phyloP scores from a whole-genome alignment of 2,113 vertebrate genomes.

The Eudyptes chrysolophus region DNA sequence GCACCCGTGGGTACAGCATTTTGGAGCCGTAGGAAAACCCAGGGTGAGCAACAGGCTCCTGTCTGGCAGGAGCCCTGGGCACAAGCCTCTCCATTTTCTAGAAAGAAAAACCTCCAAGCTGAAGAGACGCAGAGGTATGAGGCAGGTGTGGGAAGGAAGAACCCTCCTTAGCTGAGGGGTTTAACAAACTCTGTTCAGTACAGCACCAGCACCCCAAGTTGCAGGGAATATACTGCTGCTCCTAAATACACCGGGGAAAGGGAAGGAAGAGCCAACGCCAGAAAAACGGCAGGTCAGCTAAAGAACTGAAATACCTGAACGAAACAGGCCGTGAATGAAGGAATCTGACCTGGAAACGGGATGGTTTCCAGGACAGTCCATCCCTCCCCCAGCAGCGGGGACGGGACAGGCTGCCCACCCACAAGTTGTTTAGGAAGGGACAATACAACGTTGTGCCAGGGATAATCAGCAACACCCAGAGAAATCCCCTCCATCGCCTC shows the following conservation, averaged over 20 bases:
- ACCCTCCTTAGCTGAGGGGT: neutral
- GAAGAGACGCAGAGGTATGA: neutral
- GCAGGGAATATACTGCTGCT: neutral
- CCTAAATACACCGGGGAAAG: neutral
- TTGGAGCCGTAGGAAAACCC: neutral
- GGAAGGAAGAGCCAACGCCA: neutral
- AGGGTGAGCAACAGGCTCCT: neutral
- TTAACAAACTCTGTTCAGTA: neutral
- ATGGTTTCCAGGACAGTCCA: neutral
- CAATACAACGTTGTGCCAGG: fast-evolving
- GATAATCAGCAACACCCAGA: neutral
- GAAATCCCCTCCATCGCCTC: neutral
- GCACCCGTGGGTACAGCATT: neutral
- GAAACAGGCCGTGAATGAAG: neutral
- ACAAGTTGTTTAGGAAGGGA: neutral
- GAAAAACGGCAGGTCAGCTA: neutral
- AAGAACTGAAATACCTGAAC: neutral
- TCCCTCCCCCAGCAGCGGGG: neutral
- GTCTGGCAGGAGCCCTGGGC: neutral
- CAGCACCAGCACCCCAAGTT: neutral
- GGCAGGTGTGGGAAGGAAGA: neutral
- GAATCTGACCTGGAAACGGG: neutral
- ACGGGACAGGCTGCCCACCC: neutral
- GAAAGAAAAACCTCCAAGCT: neutral
- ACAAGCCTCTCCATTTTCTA: neutral